These are phyloP conservation scores for Laterallus jamaicensis DNA, from an alignment of 2,113 vertebrate genomes.

Conservation along the genomic window DNA sequence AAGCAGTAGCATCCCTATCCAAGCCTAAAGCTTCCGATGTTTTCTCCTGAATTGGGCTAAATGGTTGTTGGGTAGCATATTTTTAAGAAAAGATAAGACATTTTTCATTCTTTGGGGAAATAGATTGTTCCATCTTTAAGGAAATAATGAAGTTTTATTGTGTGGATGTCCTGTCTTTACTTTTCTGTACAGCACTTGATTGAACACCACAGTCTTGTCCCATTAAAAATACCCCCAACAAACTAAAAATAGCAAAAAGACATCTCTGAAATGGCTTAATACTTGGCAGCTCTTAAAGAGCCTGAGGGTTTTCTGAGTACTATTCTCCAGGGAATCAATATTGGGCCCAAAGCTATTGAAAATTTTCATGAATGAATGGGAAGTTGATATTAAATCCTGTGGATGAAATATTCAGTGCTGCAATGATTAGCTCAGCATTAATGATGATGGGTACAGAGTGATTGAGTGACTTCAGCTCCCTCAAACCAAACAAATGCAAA, in stretches of 20 bases:
- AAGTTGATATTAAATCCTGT: neutral
- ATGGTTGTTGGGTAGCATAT: neutral
- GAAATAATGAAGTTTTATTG: neutral
- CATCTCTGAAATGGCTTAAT: neutral
- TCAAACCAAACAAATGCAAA: neutral
- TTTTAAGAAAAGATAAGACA: neutral
- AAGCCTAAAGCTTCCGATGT: neutral
- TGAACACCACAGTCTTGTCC: neutral
- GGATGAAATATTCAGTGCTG: neutral
- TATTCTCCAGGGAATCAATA: neutral
- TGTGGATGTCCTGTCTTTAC: neutral
- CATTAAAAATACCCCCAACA: neutral
- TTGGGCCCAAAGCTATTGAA: neutral
- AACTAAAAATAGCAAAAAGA: neutral
- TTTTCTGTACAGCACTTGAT: neutral
- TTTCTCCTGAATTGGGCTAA: neutral
- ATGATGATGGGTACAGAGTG: neutral
- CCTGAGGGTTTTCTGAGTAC: neutral
- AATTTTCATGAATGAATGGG: neutral
- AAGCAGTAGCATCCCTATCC: neutral
- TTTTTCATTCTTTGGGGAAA: neutral
- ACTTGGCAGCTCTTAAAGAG: neutral
- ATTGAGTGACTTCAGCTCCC: neutral
- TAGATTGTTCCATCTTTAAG: neutral
- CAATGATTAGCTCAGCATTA: neutral